These are phyloP conservation scores for Microtus montanus DNA, from an alignment of 2,113 vertebrate genomes.

Conservation along the genomic window DNA sequence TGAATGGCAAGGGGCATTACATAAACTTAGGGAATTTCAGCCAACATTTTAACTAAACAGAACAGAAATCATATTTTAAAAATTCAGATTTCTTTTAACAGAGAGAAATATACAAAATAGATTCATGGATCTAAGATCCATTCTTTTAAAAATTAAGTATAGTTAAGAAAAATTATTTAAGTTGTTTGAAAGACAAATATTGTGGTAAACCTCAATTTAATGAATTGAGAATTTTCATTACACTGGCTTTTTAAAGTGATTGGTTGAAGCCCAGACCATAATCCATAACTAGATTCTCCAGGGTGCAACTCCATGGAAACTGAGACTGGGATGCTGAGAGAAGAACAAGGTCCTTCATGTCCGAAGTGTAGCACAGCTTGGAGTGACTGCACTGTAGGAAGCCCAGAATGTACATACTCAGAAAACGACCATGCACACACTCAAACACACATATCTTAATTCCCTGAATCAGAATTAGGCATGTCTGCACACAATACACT, in stretches of 20 bases:
- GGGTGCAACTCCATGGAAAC: background rate
- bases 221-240: conserved; percentile 23
- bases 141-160: background rate
- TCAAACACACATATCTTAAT: background rate
- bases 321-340: conserved; percentile 23
- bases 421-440: background rate
- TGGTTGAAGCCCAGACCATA: conserved; percentile 2
- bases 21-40: conserved; percentile 11
- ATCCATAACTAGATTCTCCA: conserved; percentile 5
- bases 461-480: background rate
- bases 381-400: background rate
- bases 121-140: background rate
- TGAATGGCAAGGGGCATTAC: conserved; percentile 6
- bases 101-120: background rate
- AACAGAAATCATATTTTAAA: background rate
- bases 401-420: background rate
- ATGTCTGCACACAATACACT: background rate
- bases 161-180: conserved; percentile 6
- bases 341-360: background rate
- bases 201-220: conserved; percentile 22
- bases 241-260: background rate
- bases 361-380: background rate
- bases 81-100: background rate
- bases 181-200: conserved; percentile 54
- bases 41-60: conserved; percentile 17